Evolutionary conservation across 2,888 invertebrate species (phyloP).

Genomic region (Leptinotarsa peninsularis): DNA sequence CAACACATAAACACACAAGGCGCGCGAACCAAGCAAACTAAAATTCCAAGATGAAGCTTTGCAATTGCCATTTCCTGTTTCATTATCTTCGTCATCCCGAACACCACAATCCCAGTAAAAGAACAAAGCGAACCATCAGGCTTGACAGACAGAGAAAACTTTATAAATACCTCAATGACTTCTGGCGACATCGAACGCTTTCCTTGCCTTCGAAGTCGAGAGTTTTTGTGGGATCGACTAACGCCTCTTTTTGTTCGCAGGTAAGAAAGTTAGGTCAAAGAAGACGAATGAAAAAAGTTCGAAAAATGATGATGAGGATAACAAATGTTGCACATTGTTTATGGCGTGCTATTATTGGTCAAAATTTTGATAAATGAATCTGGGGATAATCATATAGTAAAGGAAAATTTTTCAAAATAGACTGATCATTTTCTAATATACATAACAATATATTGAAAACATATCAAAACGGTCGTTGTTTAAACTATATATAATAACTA

Average conservation of each 20-base stretch:
- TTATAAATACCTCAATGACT: neutral
- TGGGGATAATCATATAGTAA: too few relatives aligned
- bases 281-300: neutral
- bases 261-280: neutral
- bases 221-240: neutral
- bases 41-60: neutral
- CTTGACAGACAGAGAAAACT: neutral
- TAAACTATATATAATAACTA: too few relatives aligned
- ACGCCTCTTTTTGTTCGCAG: neutral
- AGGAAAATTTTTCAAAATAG: too few relatives aligned
- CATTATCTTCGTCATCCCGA: neutral
- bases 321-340: too few relatives aligned
- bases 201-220: neutral
- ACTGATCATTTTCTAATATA: too few relatives aligned
- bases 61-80: neutral
- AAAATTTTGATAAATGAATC: too few relatives aligned
- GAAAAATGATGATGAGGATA: neutral
- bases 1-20: too few relatives aligned
- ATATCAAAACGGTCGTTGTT: too few relatives aligned
- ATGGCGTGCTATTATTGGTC: too few relatives aligned
- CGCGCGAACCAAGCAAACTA: too few relatives aligned
- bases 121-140: neutral
- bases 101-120: neutral
- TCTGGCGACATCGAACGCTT: neutral
- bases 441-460: too few relatives aligned